phyloP scores from a whole-genome alignment of 2,113 vertebrate species.

The Leptosomus discolor region DNA sequence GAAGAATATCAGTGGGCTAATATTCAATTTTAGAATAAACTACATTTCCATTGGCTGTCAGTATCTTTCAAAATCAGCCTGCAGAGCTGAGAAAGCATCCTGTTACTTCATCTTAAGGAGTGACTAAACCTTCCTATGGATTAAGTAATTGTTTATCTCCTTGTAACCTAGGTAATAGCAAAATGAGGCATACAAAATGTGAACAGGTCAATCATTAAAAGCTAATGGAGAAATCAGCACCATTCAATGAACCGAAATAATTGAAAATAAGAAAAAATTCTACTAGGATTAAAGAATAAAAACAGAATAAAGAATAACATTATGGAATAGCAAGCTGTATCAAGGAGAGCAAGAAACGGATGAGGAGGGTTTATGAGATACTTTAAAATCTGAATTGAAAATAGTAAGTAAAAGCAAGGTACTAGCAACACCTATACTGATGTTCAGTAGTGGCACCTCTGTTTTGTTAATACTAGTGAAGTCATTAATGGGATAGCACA shows the following conservation, averaged over 20 bases:
- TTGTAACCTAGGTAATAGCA: neutral
- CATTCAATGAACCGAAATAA: neutral
- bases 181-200: neutral
- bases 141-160: neutral
- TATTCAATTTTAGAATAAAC: neutral
- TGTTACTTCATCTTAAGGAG: neutral
- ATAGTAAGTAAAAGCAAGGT: neutral
- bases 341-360: neutral
- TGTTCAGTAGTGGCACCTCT: neutral
- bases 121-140: neutral
- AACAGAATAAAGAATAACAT: neutral
- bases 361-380: neutral
- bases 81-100: neutral
- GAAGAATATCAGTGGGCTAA: neutral
- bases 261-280: neutral
- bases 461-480: neutral
- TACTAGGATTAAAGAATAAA: neutral
- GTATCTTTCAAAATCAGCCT: neutral
- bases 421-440: neutral
- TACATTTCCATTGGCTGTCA: neutral
- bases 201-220: neutral
- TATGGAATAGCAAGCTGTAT: neutral
- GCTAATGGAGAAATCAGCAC: neutral
- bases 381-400: neutral
- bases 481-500: neutral